Percentiles rank a stretch among this genome's conserved stretches.
Conservation (phyloP, 37 sponge, comb jelly and placozoan species). For the Haliclona indistincta region DNA sequence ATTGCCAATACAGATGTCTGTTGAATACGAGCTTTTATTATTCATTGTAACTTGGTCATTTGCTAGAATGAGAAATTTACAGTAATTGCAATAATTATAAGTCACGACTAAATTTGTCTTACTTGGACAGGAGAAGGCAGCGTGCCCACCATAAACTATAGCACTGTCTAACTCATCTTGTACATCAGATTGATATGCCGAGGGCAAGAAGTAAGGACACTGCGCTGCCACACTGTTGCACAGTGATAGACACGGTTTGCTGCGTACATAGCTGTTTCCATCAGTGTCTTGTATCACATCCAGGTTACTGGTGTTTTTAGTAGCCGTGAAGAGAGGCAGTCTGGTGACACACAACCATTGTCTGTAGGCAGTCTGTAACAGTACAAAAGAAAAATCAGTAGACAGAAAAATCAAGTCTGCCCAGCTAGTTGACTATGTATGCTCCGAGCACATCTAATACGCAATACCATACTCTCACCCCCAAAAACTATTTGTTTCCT, state of each 20-base stretch:
- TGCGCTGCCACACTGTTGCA: slow-evolving; percentile 39
- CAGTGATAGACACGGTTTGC: slow-evolving; percentile 34
- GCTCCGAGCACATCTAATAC: too few relatives aligned
- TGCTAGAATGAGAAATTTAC: too few relatives aligned
- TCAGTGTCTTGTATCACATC: not conserved
- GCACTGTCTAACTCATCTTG: too few relatives aligned
- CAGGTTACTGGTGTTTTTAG: not conserved
- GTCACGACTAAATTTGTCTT: not conserved
- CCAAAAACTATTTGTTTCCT: too few relatives aligned
- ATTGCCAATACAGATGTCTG: too few relatives aligned
- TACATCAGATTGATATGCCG: slow-evolving; percentile 17
- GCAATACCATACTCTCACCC: too few relatives aligned
- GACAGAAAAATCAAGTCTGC: too few relatives aligned
- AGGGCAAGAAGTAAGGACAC: slow-evolving; percentile 65
- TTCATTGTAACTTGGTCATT: too few relatives aligned
- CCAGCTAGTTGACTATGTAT: too few relatives aligned
- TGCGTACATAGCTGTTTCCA: not conserved
- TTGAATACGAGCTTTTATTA: too few relatives aligned
- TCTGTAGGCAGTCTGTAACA: slow-evolving; percentile 20
- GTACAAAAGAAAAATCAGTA: too few relatives aligned
- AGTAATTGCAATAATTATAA: not conserved
- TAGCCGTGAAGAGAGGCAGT: slow-evolving; percentile 3
- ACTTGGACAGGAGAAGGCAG: slow-evolving; percentile 65
- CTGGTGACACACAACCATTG: slow-evolving; percentile 47
- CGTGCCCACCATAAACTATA: slow-evolving; percentile 58